Conservation (phyloP, 2,888 invertebrate species). For the Pammene fasciana region DNA sequence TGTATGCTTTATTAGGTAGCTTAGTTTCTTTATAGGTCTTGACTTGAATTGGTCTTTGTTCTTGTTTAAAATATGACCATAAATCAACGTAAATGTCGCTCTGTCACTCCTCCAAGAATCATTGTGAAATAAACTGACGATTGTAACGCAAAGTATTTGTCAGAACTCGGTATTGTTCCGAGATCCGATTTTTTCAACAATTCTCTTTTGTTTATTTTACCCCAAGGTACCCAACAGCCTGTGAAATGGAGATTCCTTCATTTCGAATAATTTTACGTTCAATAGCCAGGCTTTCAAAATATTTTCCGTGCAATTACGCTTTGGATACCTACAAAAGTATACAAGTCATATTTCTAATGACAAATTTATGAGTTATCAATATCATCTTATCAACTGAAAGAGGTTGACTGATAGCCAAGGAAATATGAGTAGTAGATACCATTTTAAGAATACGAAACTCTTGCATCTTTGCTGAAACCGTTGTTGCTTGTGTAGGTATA, state of each 20-base stretch:
- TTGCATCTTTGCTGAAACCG: slow-evolving; percentile 12
- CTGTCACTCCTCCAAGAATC: slow-evolving; percentile 34
- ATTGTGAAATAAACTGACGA: slow-evolving; percentile 29
- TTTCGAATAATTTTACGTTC: not conserved
- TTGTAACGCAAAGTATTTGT: slow-evolving; percentile 27
- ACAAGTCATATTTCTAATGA: not conserved
- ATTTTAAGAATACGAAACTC: not conserved
- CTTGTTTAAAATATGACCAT: slow-evolving; percentile 32
- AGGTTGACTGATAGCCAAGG: not conserved
- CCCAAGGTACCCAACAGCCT: not conserved
- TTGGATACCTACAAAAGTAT: too few species aligned
- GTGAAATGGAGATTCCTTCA: not conserved
- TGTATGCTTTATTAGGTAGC: slow-evolving; percentile 22
- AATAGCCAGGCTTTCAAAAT: too few species aligned
- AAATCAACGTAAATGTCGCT: slow-evolving; percentile 33
- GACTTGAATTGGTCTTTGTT: slow-evolving; percentile 35
- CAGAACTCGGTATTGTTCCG: slow-evolving; percentile 21
- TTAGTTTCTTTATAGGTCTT: slow-evolving; percentile 26
- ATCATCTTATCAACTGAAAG: not conserved
- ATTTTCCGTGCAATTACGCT: too few species aligned
- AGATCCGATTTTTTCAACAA: slow-evolving; percentile 22
- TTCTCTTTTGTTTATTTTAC: slow-evolving; percentile 14
- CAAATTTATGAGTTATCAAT: not conserved
- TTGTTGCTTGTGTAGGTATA: slow-evolving; percentile 1
- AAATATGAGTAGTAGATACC: not conserved